Percentiles rank a stretch among this genome's conserved stretches.
These are phyloP conservation scores for Brachypalpus laphriformis DNA, from an alignment of 2,888 invertebrate genomes.

Conservation along the genomic window DNA sequence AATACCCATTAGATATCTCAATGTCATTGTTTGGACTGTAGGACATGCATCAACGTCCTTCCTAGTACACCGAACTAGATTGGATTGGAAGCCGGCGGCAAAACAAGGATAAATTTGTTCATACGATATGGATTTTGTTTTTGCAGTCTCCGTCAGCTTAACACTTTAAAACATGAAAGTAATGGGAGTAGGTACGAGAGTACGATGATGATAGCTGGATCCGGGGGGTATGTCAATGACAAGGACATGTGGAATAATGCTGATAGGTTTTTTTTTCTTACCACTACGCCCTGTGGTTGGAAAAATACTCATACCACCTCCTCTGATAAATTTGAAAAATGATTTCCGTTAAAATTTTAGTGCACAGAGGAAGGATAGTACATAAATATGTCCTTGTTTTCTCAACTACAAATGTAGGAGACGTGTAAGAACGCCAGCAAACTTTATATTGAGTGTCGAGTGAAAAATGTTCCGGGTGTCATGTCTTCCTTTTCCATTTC, in stretches of 20 bases:
- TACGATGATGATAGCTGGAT: not conserved
- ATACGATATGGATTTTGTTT: not conserved
- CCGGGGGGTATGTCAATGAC: not conserved
- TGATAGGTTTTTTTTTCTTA: too few relatives aligned
- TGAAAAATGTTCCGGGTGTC: not conserved
- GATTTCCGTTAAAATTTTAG: not conserved
- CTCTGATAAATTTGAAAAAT: constrained; percentile 12
- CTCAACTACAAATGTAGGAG: not conserved
- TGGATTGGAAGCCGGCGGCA: not conserved
- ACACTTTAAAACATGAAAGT: not conserved
- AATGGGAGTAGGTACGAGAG: not conserved
- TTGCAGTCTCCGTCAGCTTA: not conserved
- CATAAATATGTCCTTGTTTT: not conserved
- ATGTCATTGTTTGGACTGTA: not conserved
- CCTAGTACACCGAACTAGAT: not conserved
- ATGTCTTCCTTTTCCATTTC: too few relatives aligned
- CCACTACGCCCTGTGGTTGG: not conserved
- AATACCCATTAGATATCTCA: not conserved
- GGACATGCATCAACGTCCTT: not conserved
- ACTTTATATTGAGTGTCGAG: not conserved
- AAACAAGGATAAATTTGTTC: too few relatives aligned
- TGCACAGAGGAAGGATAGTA: not conserved
- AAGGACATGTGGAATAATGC: not conserved
- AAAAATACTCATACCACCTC: not conserved
- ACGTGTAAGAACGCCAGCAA: not conserved